These are phyloP conservation scores for Scotopteryx bipunctaria DNA, from an alignment of 2,888 invertebrate species.

Conservation along the genomic window DNA sequence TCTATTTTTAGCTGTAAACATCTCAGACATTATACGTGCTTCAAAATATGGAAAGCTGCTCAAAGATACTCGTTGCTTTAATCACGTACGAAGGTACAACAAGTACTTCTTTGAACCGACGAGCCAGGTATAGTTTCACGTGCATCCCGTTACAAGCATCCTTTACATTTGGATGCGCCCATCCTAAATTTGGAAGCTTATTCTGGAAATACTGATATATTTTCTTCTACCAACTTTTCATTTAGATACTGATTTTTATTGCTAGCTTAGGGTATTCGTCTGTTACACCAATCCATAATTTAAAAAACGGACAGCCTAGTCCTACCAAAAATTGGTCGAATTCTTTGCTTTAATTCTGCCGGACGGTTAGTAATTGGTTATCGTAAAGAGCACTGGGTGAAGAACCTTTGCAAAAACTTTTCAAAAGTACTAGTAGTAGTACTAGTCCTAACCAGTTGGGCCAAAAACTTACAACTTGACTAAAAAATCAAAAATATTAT, in stretches of 20 bases:
- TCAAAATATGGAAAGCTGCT: constrained; percentile 14
- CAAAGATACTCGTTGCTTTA: constrained; percentile 16
- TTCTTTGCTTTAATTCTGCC: too few species aligned
- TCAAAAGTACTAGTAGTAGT: too few species aligned
- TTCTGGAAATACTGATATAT: constrained; percentile 19
- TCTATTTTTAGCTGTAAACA: too few species aligned
- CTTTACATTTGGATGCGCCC: constrained; percentile 55
- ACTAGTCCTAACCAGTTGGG: too few species aligned
- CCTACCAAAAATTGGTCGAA: too few species aligned
- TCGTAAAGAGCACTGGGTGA: too few species aligned
- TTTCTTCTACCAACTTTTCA: neutral
- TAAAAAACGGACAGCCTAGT: too few species aligned
- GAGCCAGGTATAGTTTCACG: constrained; percentile 23
- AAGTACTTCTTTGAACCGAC: constrained; percentile 21
- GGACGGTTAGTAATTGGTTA: too few species aligned
- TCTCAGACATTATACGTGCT: neutral
- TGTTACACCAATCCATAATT: too few species aligned
- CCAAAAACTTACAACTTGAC: too few species aligned
- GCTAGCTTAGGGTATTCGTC: neutral
- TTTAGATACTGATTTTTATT: neutral
- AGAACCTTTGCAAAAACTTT: too few species aligned
- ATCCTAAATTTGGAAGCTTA: constrained; percentile 45
- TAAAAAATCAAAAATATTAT: too few species aligned
- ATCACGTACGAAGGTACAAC: constrained; percentile 25
- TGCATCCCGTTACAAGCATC: constrained; percentile 56